These are phyloP conservation scores for Aphrocallistes beatrix DNA, from an alignment of 37 sponge, comb jelly and placozoan species.

Conservation along the genomic window DNA sequence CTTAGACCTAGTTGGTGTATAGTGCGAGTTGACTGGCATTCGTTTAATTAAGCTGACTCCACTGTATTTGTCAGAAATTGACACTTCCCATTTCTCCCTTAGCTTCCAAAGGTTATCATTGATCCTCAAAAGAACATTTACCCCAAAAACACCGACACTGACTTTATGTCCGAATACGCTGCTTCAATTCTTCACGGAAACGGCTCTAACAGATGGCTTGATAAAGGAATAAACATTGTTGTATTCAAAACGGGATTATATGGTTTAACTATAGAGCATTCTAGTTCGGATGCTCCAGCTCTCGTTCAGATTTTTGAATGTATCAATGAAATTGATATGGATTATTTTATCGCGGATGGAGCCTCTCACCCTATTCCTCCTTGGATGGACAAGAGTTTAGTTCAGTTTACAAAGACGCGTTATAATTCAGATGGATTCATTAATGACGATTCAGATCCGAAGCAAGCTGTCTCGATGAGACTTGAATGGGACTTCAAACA, in stretches of 20 bases:
- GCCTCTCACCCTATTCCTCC: background rate
- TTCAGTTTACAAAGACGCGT: background rate
- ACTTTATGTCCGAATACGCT: constrained; percentile 24
- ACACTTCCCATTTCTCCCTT: background rate
- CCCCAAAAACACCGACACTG: background rate
- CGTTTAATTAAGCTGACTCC: no score
- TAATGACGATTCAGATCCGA: constrained; percentile 12
- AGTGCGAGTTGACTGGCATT: no score
- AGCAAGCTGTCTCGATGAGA: background rate
- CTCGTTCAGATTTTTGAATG: background rate
- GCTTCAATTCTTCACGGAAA: constrained; percentile 56
- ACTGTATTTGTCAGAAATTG: background rate
- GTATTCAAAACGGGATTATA: constrained; percentile 51
- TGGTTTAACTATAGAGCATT: background rate
- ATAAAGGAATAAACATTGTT: constrained; percentile 57
- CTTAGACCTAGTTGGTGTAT: no score
- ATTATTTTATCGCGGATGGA: background rate
- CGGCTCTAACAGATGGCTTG: constrained; percentile 76
- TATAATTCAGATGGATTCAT: background rate
- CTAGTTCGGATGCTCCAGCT: background rate
- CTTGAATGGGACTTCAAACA: background rate
- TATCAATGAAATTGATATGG: background rate
- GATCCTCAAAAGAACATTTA: background rate
- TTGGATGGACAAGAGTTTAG: background rate
- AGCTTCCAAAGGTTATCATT: background rate